phyloP scores from a whole-genome alignment of 2,113 vertebrate species.

The Hiodon tergisus region DNA sequence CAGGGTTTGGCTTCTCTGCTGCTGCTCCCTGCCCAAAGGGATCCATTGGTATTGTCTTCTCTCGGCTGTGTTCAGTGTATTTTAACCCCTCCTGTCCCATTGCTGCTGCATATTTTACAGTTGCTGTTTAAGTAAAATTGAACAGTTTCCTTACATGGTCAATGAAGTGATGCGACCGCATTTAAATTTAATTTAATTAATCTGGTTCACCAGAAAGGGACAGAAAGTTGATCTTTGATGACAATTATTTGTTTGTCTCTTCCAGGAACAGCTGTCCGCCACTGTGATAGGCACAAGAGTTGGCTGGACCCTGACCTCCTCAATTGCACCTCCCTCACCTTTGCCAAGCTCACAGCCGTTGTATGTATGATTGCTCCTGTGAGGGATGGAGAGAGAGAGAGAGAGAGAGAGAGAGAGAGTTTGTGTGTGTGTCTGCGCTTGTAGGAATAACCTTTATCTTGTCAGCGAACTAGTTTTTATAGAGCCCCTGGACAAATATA shows the following conservation, averaged over 20 bases:
- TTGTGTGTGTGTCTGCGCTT: too few relatives aligned
- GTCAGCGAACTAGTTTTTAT: too few relatives aligned
- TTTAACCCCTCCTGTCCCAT: too few relatives aligned
- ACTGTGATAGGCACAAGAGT: conserved; percentile 92
- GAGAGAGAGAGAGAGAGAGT: too few relatives aligned
- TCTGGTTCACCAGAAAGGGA: too few relatives aligned
- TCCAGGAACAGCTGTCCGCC: conserved; percentile 82
- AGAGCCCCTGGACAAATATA: too few relatives aligned
- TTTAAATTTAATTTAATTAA: too few relatives aligned
- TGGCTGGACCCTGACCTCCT: conserved; percentile 91
- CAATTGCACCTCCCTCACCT: conserved; percentile 83
- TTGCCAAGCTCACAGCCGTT: conserved; percentile 75
- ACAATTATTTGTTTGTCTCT: background rate
- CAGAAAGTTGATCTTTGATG: background rate
- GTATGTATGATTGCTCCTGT: conserved; percentile 54
- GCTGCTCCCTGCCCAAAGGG: conserved; percentile 85
- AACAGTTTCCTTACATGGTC: too few relatives aligned
- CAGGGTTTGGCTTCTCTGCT: conserved; percentile 87
- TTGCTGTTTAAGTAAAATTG: too few relatives aligned
- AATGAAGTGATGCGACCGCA: too few relatives aligned
- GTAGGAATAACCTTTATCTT: too few relatives aligned
- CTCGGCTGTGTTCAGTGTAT: background rate
- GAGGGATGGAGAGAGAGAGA: too few relatives aligned
- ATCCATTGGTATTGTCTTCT: conserved; percentile 67
- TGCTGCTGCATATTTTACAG: background rate